Conservation (phyloP, 2,888 invertebrate species). For the Ommatoiulus sabulosus region DNA sequence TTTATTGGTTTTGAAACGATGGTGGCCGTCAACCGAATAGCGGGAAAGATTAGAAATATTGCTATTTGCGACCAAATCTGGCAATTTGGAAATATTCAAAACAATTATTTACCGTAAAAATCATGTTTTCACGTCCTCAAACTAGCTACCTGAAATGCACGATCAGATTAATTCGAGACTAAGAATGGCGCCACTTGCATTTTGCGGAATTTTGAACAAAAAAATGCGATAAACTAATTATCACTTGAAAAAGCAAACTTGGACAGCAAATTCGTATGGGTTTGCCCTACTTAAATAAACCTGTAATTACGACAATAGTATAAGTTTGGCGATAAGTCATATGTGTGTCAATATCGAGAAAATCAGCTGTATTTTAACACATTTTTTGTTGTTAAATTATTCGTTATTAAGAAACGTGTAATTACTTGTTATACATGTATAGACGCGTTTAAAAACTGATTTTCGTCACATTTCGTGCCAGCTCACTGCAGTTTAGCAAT, state of each 20-base stretch:
- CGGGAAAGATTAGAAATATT: neutral
- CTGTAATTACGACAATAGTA: neutral
- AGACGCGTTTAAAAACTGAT: no score
- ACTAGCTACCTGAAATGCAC: neutral
- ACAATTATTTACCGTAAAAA: constrained; percentile 17
- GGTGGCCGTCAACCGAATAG: neutral
- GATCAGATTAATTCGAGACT: neutral
- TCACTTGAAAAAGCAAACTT: constrained; percentile 14
- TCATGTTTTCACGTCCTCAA: neutral
- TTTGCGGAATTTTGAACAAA: neutral
- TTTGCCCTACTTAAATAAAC: constrained; percentile 2
- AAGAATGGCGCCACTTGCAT: neutral
- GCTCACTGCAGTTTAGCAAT: no score
- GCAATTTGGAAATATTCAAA: neutral
- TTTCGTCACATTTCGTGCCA: no score
- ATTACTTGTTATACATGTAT: no score
- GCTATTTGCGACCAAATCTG: neutral
- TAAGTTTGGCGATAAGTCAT: neutral
- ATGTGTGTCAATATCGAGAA: neutral
- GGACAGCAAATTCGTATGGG: neutral
- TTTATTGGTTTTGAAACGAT: constrained; percentile 4
- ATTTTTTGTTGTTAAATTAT: no score
- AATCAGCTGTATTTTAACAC: neutral
- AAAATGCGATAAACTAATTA: neutral
- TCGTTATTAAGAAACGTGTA: no score